Percentiles rank a stretch among this genome's conserved stretches.
phyloP scores from a whole-genome alignment of 2,888 invertebrate species.

The Drosophila hamatofila region DNA sequence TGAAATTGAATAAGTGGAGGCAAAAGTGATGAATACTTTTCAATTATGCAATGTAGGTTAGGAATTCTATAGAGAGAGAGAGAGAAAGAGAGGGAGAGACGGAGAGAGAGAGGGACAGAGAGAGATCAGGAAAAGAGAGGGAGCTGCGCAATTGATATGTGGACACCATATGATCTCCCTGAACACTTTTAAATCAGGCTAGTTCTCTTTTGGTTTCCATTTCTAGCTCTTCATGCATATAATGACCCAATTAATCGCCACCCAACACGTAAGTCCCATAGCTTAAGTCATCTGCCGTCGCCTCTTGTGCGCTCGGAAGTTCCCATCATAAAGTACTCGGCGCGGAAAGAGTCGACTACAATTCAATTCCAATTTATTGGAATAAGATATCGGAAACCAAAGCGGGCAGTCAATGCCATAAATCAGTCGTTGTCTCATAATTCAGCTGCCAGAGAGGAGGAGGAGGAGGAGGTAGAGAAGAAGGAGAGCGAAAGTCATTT shows the following conservation, averaged over 20 bases:
- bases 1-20: conserved; percentile 21
- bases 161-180: not conserved
- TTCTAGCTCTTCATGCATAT: not conserved
- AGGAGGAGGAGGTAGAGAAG: not conserved
- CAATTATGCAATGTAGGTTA: conserved; percentile 21
- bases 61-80: not conserved
- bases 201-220: not conserved
- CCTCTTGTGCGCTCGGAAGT: not conserved
- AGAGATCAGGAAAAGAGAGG: not conserved
- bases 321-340: conserved; percentile 5
- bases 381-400: conserved; percentile 54
- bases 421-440: conserved; percentile 70
- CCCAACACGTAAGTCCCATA: not conserved
- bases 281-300: not conserved
- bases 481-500: conserved; percentile 1
- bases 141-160: not conserved
- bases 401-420: conserved; percentile 60
- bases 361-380: conserved; percentile 6
- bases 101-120: not conserved
- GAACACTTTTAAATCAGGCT: not conserved
- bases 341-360: not conserved
- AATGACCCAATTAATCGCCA: not conserved
- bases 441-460: conserved; percentile 26
- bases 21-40: conserved; percentile 11
- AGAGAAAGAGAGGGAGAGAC: not conserved